These are phyloP conservation scores for Sebastes taczanowskii DNA, from an alignment of 2,797 vertebrate species.

Conservation along the genomic window DNA sequence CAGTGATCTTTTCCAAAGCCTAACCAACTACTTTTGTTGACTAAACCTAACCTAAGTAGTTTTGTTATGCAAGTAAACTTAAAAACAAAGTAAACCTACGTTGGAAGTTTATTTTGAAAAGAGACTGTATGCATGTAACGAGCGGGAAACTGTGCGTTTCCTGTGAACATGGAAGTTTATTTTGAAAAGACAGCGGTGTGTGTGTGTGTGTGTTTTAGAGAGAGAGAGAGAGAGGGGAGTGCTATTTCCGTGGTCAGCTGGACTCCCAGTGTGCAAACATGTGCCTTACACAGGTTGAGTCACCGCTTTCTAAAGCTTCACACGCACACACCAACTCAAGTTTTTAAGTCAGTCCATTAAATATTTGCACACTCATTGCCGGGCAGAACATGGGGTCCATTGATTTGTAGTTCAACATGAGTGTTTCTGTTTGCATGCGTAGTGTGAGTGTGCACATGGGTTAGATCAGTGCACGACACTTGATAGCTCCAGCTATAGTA, in stretches of 20 bases:
- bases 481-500: background rate
- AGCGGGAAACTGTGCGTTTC: too few species aligned
- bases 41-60: too few species aligned
- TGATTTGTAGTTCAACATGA: background rate
- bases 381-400: background rate
- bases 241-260: background rate
- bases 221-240: background rate
- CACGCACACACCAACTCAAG: background rate
- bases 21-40: too few species aligned
- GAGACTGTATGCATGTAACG: too few species aligned
- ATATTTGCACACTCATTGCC: slow-evolving; percentile 22
- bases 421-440: background rate
- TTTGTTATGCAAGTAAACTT: background rate
- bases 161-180: too few species aligned
- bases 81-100: background rate
- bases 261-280: background rate
- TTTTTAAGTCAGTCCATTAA: background rate
- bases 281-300: background rate
- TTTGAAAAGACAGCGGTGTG: background rate
- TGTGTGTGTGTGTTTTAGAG: background rate
- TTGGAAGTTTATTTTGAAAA: too few species aligned
- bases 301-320: background rate
- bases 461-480: background rate
- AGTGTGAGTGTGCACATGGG: background rate
- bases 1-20: too few species aligned